These are phyloP conservation scores for Phycodurus eques DNA, from an alignment of 2,113 vertebrate genomes.

Conservation along the genomic window DNA sequence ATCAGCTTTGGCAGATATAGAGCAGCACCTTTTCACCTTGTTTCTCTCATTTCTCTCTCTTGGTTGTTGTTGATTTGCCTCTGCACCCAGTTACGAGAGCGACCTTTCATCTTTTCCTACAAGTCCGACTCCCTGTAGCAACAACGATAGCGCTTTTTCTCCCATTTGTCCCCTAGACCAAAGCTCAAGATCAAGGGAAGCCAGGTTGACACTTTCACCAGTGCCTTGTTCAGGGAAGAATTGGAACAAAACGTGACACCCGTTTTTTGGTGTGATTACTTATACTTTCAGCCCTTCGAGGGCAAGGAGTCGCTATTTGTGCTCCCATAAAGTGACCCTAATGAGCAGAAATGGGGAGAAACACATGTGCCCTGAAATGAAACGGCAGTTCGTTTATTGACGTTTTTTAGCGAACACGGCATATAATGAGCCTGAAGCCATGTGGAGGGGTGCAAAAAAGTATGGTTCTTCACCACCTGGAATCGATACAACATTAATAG, in stretches of 20 bases:
- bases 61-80: conserved; percentile 61
- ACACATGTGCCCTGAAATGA: conserved; percentile 57
- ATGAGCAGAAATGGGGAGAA: conserved; percentile 62
- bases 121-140: conserved; percentile 43
- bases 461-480: conserved; percentile 22
- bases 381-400: conserved; percentile 55
- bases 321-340: conserved; percentile 68
- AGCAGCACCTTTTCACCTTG: conserved; percentile 52
- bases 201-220: conserved; percentile 38
- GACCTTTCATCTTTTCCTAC: conserved; percentile 57
- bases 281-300: conserved; percentile 36
- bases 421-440: conserved; percentile 55
- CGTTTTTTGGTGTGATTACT: conserved; percentile 44
- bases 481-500: conserved; percentile 56
- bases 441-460: conserved; percentile 26
- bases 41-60: conserved; percentile 53
- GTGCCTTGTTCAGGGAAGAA: conserved; percentile 31
- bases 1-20: conserved; percentile 67
- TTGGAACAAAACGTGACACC: conserved; percentile 57
- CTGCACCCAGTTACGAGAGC: conserved; percentile 51
- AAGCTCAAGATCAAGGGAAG: conserved; percentile 51
- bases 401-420: conserved; percentile 44
- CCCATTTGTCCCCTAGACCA: conserved; percentile 35
- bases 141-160: conserved; percentile 36
- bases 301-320: conserved; percentile 53